Evolutionary conservation across 2,888 invertebrate genomes (phyloP).

Genomic region (Nowickia ferox): DNA sequence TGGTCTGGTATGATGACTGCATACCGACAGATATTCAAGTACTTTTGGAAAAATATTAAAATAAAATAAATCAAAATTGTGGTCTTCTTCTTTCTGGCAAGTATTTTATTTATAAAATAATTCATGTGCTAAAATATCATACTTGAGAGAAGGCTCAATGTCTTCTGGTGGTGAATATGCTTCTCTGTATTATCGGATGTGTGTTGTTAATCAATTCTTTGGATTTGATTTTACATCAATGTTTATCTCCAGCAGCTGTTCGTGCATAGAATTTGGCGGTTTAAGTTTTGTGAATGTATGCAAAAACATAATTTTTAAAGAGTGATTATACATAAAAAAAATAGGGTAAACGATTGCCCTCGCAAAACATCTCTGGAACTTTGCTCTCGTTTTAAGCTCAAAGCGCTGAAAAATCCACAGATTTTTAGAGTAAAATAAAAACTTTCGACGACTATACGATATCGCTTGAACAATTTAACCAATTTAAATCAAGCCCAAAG

Average conservation of each 20-base stretch:
- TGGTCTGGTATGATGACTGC: slow-evolving; percentile 27
- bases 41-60: background rate
- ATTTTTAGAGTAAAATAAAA: no score
- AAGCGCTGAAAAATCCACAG: no score
- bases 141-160: background rate
- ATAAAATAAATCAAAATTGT: background rate
- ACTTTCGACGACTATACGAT: no score
- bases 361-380: no score
- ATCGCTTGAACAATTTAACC: no score
- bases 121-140: slow-evolving; percentile 45
- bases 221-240: background rate
- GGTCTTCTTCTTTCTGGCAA: slow-evolving; percentile 1
- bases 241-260: background rate
- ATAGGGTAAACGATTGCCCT: background rate
- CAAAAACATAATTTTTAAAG: background rate
- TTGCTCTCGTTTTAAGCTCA: no score
- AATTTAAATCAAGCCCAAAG: no score
- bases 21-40: slow-evolving; percentile 32
- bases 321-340: background rate
- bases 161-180: background rate
- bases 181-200: background rate
- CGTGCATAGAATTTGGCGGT: background rate
- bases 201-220: background rate
- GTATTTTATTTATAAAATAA: slow-evolving; percentile 13
- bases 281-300: background rate